Percentiles rank a stretch among this genome's conserved stretches.
Evolutionary conservation across 2,113 vertebrate species (phyloP).

Genomic region (Rousettus leschenaultii): DNA sequence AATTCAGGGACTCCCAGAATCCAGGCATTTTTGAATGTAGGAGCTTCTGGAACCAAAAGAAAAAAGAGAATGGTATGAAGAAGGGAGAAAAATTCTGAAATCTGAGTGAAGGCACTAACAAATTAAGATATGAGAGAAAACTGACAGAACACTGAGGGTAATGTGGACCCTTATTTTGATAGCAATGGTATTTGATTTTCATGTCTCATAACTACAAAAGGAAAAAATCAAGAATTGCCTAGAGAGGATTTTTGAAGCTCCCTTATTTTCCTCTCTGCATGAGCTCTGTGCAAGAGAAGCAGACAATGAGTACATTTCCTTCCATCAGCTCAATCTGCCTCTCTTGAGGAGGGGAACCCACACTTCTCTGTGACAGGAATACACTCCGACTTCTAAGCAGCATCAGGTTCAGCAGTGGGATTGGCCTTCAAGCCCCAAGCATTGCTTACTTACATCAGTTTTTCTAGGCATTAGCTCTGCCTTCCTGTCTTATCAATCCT

Average conservation of each 20-base stretch:
- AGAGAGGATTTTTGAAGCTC: not conserved
- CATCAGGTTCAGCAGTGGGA: not conserved
- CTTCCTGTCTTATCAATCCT: not conserved
- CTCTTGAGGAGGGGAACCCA: not conserved
- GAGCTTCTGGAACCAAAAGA: not conserved
- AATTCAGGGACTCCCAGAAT: not conserved
- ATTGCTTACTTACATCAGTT: not conserved
- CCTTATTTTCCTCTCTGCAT: not conserved
- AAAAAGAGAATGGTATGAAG: not conserved
- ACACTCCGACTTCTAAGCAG: constrained; percentile 6
- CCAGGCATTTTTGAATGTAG: not conserved
- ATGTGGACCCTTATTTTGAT: constrained; percentile 31
- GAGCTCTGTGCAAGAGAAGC: not conserved
- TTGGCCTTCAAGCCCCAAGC: not conserved
- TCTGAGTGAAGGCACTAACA: not conserved
- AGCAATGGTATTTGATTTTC: constrained; percentile 2
- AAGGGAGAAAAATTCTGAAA: not conserved
- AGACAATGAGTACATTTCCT: not conserved
- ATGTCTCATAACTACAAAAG: constrained; percentile 13
- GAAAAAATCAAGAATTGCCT: not conserved
- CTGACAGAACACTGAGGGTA: not conserved
- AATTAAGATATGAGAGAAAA: not conserved
- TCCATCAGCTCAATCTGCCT: not conserved
- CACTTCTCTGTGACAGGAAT: not conserved
- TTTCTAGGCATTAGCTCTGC: constrained; percentile 26